Evolutionary conservation across 2,113 vertebrate species (phyloP).

Genomic region (Solenodon paradoxus): DNA sequence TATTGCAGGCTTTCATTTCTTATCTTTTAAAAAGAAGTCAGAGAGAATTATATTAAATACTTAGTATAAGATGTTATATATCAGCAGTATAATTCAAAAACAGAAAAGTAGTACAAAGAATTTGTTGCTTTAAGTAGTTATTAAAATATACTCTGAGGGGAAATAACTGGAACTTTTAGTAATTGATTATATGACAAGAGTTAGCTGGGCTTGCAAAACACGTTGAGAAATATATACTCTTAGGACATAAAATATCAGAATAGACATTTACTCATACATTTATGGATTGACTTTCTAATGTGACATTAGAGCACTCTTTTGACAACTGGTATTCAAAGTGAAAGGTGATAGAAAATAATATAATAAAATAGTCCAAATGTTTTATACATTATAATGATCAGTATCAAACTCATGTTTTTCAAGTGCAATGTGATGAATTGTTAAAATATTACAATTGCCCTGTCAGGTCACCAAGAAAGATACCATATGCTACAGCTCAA

Average conservation of each 20-base stretch:
- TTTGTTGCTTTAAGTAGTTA: not conserved
- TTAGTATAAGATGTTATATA: not conserved
- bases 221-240: not conserved
- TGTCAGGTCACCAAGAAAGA: too few species aligned
- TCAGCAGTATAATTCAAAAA: not conserved
- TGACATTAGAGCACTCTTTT: not conserved
- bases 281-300: not conserved
- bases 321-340: not conserved
- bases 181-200: not conserved
- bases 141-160: not conserved
- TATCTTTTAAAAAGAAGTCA: not conserved
- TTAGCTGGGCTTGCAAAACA: not conserved
- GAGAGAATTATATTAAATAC: not conserved
- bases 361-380: not conserved
- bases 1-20: not conserved
- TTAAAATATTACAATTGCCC: too few species aligned
- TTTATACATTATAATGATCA: not conserved
- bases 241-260: not conserved
- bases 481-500: too few species aligned
- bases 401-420: not conserved
- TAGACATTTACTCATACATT: not conserved
- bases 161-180: not conserved
- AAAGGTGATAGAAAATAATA: not conserved
- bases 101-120: not conserved
- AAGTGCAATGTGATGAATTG: not conserved